Evolutionary conservation across 2,888 invertebrate genomes (phyloP).

Genomic region (Apodemia mormo): DNA sequence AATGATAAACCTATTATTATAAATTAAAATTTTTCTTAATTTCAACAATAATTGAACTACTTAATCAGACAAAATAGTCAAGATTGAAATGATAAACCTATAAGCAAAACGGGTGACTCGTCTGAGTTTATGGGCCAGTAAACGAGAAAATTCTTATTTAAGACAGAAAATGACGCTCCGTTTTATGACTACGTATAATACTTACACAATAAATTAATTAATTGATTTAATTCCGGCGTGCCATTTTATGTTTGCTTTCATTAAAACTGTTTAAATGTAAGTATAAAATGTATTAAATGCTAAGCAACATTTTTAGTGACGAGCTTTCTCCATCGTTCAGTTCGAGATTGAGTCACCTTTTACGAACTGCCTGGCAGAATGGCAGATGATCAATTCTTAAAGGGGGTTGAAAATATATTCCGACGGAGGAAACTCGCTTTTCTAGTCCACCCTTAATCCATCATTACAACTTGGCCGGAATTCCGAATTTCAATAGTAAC

Average conservation of each 20-base stretch:
- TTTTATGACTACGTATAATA: background rate
- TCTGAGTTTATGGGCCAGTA: conserved; percentile 1
- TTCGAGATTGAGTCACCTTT: too few relatives aligned
- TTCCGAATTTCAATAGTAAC: too few relatives aligned
- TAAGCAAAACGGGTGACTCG: conserved; percentile 5
- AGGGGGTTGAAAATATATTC: too few relatives aligned
- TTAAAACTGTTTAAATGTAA: background rate
- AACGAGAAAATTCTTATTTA: conserved; percentile 6
- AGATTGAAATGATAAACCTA: background rate
- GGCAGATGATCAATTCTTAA: too few relatives aligned
- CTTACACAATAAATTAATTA: background rate
- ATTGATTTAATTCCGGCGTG: background rate
- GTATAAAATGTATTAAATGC: too few relatives aligned
- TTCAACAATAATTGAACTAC: background rate
- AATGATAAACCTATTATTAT: background rate
- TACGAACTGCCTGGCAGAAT: too few relatives aligned
- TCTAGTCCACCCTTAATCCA: too few relatives aligned
- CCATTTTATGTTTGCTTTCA: background rate
- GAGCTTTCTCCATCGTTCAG: too few relatives aligned
- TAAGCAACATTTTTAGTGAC: too few relatives aligned
- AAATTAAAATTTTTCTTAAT: too few relatives aligned
- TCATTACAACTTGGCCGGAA: too few relatives aligned
- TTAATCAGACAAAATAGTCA: conserved; percentile 13
- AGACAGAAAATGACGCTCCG: background rate
- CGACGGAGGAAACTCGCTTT: too few relatives aligned